These are phyloP conservation scores for Eucidaris tribuloides DNA, from an alignment of 35 echinoderm and acorn worm genomes.

Conservation along the genomic window DNA sequence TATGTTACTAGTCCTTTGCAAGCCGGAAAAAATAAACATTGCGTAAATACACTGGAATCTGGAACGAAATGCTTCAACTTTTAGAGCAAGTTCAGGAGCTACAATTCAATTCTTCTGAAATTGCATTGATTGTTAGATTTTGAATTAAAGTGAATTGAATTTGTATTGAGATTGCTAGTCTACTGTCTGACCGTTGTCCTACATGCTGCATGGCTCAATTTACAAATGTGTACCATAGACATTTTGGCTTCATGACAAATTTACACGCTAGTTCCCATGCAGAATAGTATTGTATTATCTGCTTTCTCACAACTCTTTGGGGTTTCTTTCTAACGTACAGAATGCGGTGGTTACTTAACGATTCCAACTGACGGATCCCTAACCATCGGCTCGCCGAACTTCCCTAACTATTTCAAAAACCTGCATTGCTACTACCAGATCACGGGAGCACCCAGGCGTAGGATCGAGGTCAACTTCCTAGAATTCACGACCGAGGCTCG, in stretches of 20 bases:
- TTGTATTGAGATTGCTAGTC: no score
- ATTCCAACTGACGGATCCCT: constrained; percentile 48
- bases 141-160: no score
- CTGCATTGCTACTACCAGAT: constrained; percentile 45
- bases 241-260: no score
- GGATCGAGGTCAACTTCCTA: constrained; percentile 54
- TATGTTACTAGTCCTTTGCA: not conserved
- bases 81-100: not conserved
- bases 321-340: not conserved
- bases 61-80: not conserved
- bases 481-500: constrained; percentile 49
- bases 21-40: not conserved
- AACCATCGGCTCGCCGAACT: constrained; percentile 56
- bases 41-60: not conserved
- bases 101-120: no score
- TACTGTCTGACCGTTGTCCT: no score
- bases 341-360: constrained; percentile 55
- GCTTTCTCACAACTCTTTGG: not conserved
- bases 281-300: no score
- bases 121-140: no score
- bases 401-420: constrained; percentile 43
- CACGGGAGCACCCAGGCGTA: constrained; percentile 18
- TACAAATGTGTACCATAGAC: no score
- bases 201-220: no score
- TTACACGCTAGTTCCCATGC: no score